Evolutionary conservation across 2,888 invertebrate species (phyloP).

Genomic region (Dusona sp.): DNA sequence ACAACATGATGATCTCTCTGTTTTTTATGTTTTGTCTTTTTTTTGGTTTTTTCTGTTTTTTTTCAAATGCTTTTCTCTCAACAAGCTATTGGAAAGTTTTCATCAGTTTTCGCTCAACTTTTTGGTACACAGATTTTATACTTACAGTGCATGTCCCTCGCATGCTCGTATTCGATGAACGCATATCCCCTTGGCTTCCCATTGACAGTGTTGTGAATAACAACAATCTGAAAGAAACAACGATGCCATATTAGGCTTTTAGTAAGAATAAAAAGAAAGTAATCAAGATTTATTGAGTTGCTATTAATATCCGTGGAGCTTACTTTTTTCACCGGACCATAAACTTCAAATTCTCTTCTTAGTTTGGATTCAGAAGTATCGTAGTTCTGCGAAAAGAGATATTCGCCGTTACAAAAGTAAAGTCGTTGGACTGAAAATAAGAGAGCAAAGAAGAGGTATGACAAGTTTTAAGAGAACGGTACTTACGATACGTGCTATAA

Average conservation of each 20-base stretch:
- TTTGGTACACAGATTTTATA: conserved; percentile 82
- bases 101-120: conserved; percentile 60
- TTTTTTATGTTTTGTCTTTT: conserved; percentile 30
- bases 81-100: conserved; percentile 48
- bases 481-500: conserved; percentile 98
- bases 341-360: conserved; percentile 98
- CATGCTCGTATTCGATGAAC: conserved; percentile 99
- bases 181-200: conserved; percentile 99
- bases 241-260: neutral
- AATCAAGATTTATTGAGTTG: neutral
- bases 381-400: conserved; percentile 92
- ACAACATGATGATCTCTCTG: conserved; percentile 77
- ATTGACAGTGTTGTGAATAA: conserved; percentile 94
- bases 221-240: conserved; percentile 90
- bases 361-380: conserved; percentile 99
- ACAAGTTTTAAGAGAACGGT: neutral
- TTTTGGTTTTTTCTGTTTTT: conserved; percentile 31
- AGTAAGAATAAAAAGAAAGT: neutral
- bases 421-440: neutral
- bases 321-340: conserved; percentile 98
- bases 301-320: conserved; percentile 68
- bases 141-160: conserved; percentile 99
- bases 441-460: neutral
- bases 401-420: neutral
- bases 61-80: conserved; percentile 28